Percentiles rank a stretch among this genome's conserved stretches.
phyloP scores from a whole-genome alignment of 2,113 vertebrate genomes.

The Tiliqua scincoides region DNA sequence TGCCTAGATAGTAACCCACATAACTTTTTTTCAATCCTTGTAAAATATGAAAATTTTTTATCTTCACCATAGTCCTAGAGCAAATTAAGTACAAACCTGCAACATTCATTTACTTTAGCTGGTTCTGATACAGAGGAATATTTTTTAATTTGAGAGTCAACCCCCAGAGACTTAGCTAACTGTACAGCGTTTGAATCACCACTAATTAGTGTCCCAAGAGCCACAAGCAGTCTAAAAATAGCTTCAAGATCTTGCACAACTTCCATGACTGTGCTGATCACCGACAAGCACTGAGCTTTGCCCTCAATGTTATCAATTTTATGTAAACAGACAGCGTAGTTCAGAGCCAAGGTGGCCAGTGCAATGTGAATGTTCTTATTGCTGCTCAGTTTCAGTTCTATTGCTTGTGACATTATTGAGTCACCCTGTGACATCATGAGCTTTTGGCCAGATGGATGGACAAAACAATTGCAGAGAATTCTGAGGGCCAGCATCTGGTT shows the following conservation, averaged over 20 bases:
- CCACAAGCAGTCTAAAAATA: slow-evolving; percentile 93
- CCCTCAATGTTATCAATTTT: slow-evolving; percentile 89
- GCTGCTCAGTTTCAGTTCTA: slow-evolving; percentile 84
- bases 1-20: slow-evolving; percentile 57
- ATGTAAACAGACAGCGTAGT: slow-evolving; percentile 92
- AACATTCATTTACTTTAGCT: slow-evolving; percentile 93
- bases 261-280: slow-evolving; percentile 91
- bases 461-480: slow-evolving; percentile 96
- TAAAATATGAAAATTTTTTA: slow-evolving; percentile 59
- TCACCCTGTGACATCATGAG: slow-evolving; percentile 92
- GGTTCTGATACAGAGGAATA: slow-evolving; percentile 91
- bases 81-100: slow-evolving; percentile 90
- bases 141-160: slow-evolving; percentile 92
- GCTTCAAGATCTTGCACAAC: slow-evolving; percentile 95
- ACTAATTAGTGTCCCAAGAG: slow-evolving; percentile 92
- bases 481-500: slow-evolving; percentile 95
- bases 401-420: slow-evolving; percentile 85
- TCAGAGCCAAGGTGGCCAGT: slow-evolving; percentile 91
- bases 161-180: slow-evolving; percentile 92
- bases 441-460: slow-evolving; percentile 81
- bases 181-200: slow-evolving; percentile 89
- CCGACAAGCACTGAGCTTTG: slow-evolving; percentile 96
- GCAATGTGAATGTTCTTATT: slow-evolving; percentile 98
- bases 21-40: slow-evolving; percentile 62
- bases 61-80: slow-evolving; percentile 69